A percentile compares a stretch with the other conserved stretches of the same genome.
phyloP scores from a whole-genome alignment of 2,113 vertebrate species.

The Chamaea fasciata region DNA sequence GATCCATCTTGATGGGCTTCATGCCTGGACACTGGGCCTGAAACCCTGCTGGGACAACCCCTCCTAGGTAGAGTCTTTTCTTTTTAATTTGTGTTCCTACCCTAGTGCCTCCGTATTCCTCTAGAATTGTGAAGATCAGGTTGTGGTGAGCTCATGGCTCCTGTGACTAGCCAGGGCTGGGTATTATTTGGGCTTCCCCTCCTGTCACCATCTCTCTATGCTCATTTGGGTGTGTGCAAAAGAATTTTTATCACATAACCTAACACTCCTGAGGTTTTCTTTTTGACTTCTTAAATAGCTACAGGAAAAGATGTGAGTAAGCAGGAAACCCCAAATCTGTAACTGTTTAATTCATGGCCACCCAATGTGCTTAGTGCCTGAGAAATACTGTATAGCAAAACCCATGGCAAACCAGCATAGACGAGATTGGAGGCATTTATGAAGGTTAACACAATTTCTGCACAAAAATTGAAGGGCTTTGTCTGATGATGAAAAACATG shows the following conservation, averaged over 20 bases:
- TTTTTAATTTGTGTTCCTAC: neutral
- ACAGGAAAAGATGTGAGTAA: neutral
- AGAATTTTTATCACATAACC: neutral
- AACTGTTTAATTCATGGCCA: neutral
- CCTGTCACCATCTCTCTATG: neutral
- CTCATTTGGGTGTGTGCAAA: neutral
- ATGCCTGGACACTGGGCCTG: neutral
- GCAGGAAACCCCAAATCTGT: neutral
- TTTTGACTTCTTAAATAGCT: neutral
- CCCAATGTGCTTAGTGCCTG: neutral
- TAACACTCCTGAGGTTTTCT: neutral
- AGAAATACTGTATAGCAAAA: neutral
- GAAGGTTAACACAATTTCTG: slow-evolving; percentile 16
- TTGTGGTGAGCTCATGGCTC: neutral
- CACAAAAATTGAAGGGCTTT: neutral
- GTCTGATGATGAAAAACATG: neutral
- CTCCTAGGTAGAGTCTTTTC: neutral
- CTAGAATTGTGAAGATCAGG: neutral
- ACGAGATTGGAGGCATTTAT: slow-evolving; percentile 2
- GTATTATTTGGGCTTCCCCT: neutral
- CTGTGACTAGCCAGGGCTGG: neutral
- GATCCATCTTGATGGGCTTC: neutral
- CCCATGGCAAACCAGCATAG: neutral
- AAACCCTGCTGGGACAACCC: neutral
- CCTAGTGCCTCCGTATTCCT: neutral